Evolutionary conservation across 2,888 invertebrate species (phyloP).

Genomic region (Dynastes maya): DNA sequence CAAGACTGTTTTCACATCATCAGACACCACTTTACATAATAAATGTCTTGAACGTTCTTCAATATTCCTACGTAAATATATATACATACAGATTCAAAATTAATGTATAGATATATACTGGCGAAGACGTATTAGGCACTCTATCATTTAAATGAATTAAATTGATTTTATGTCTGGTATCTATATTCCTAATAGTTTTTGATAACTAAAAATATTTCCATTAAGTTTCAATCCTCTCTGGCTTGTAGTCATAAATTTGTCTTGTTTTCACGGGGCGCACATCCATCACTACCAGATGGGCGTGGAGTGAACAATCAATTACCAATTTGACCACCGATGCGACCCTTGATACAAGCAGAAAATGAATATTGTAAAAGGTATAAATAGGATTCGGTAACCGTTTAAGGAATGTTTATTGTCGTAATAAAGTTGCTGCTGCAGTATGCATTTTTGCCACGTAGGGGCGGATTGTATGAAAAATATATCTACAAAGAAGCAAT

Average conservation of each 20-base stretch:
- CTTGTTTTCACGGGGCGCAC: constrained; percentile 46
- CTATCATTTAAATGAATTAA: constrained; percentile 42
- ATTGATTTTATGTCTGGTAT: constrained; percentile 7
- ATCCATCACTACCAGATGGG: constrained; percentile 51
- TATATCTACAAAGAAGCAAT: too few relatives aligned
- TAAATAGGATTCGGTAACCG: background rate
- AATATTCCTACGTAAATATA: constrained; percentile 37
- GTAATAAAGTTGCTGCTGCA: background rate
- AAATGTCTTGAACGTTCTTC: background rate
- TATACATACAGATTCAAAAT: constrained; percentile 41
- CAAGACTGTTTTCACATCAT: constrained; percentile 2
- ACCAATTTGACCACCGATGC: constrained; percentile 37
- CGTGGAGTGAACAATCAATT: constrained; percentile 51
- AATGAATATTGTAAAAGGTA: background rate
- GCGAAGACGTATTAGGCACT: constrained; percentile 28
- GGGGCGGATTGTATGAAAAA: too few relatives aligned
- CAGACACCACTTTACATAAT: background rate
- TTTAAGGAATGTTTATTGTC: background rate
- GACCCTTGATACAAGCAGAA: constrained; percentile 38
- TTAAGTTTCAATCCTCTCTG: constrained; percentile 48
- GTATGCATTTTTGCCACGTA: background rate
- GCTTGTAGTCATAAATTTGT: constrained; percentile 50
- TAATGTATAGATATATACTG: constrained; percentile 31
- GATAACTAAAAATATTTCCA: constrained; percentile 51
- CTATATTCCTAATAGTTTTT: constrained; percentile 48